Evolutionary conservation across 2,888 invertebrate species (phyloP), one percentile per base, ranked within the genome.

Genomic region (Vandiemenella viatica): DNA sequence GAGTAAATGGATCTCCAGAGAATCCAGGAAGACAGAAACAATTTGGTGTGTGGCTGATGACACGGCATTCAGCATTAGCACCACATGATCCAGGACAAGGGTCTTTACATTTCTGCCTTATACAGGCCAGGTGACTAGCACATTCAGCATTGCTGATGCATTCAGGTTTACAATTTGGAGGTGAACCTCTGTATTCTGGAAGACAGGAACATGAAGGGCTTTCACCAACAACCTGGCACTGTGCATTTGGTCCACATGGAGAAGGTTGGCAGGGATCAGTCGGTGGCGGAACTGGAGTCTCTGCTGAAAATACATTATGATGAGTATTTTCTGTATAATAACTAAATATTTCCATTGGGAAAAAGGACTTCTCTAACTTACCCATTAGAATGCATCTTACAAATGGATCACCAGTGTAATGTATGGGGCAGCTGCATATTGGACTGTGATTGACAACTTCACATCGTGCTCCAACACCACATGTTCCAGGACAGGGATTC

Each of bases 31-130:
- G 67, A 57, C 83, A 82, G 37, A 72, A 71, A 60, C 83, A 83
- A 37, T 75, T 71, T 79, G 78, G 54, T 72, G 77, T 75, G 63
- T 88, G 81, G 62, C 83, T 83, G 15, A 83, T 72, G 6, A 85
- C 83, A 60, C 75, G 74, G 59, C 89, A 90, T 76, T 77, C 62
- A 3, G 74, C 69, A 56, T 72, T 70, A 47, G 62, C 60, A 10
- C 73, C 73, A 56, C 73, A 74, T 23, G 69, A 67, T 49, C 71
- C 70, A 20, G 69, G 70, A 53, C 72, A 73, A 41, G 74, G 74
- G 61, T 74, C 69, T 50, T 64, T 59, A 56, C 75, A 76, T 58
- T 72, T 73, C 51, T 70, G 68, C 52, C 65, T 63, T 43, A 73
- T 64, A 57, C 76, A 76, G 40, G 75, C 74, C 52, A 59, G 65